Conservation (phyloP, 2,113 vertebrate species). For the Gnathochromis pfefferi region DNA sequence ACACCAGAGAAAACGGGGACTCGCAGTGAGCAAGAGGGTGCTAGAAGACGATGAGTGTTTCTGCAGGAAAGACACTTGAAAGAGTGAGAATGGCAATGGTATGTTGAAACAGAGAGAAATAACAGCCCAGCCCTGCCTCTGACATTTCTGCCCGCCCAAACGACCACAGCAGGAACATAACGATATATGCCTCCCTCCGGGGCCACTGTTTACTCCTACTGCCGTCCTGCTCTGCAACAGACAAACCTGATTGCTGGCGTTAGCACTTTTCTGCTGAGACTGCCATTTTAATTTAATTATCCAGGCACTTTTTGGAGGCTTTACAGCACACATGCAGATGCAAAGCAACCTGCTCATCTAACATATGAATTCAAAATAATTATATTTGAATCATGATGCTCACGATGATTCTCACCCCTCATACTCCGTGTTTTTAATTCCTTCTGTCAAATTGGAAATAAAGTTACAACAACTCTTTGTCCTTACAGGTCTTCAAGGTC, state of each 20-base stretch:
- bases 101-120: not conserved
- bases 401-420: not conserved
- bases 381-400: constrained; percentile 13
- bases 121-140: constrained; percentile 8
- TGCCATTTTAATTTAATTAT: constrained; percentile 49
- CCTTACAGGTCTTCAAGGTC: constrained; percentile 38
- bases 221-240: constrained; percentile 3
- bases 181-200: constrained; percentile 2
- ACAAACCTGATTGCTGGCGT: constrained; percentile 5
- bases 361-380: constrained; percentile 14
- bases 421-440: not conserved
- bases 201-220: constrained; percentile 15
- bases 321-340: constrained; percentile 32
- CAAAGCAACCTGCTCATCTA: constrained; percentile 5
- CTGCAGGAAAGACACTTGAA: not conserved
- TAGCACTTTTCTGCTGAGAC: constrained; percentile 18
- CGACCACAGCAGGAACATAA: constrained; percentile 13
- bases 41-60: constrained; percentile 20
- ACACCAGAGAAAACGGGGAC: not conserved
- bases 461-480: not conserved
- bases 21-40: constrained; percentile 4
- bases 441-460: not conserved
- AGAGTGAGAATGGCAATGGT: constrained; percentile 21
- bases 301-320: not conserved
- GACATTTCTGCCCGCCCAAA: constrained; percentile 16